Conservation (phyloP, 2,888 invertebrate genomes). For the Oscheius sp. region DNA sequence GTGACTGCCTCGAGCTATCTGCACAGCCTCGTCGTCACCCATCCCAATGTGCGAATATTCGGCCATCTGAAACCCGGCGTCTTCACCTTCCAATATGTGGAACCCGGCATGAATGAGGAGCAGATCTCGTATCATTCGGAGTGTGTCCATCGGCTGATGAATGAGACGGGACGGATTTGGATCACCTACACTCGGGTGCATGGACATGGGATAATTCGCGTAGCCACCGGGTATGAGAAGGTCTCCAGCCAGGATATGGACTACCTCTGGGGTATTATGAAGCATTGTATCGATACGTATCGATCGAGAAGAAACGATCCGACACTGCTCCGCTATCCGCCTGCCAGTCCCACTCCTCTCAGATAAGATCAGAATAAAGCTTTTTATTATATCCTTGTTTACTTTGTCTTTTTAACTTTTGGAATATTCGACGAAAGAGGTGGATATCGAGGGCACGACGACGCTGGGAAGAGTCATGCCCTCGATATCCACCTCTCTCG, state of each 20-base stretch:
- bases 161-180: conserved; percentile 12
- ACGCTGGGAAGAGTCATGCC: too few relatives aligned
- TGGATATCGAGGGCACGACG: too few relatives aligned
- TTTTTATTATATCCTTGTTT: too few relatives aligned
- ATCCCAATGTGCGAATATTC: conserved; percentile 39
- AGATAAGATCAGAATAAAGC: not conserved
- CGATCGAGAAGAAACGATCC: conserved; percentile 16
- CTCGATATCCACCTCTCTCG: too few relatives aligned
- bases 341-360: conserved; percentile 3
- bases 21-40: conserved; percentile 10
- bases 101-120: conserved; percentile 14
- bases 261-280: conserved; percentile 3
- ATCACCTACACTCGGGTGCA: conserved; percentile 16
- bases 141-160: not conserved
- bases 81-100: conserved; percentile 40
- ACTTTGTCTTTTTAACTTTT: too few relatives aligned
- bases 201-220: conserved; percentile 21
- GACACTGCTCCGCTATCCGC: not conserved
- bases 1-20: conserved; percentile 33
- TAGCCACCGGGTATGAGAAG: conserved; percentile 6
- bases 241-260: conserved; percentile 22
- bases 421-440: too few relatives aligned
- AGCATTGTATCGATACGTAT: conserved; percentile 9
- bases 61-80: conserved; percentile 30
- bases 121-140: conserved; percentile 25